Evolutionary conservation across 2,888 invertebrate species (phyloP).

Genomic region (Xylophagus ater): DNA sequence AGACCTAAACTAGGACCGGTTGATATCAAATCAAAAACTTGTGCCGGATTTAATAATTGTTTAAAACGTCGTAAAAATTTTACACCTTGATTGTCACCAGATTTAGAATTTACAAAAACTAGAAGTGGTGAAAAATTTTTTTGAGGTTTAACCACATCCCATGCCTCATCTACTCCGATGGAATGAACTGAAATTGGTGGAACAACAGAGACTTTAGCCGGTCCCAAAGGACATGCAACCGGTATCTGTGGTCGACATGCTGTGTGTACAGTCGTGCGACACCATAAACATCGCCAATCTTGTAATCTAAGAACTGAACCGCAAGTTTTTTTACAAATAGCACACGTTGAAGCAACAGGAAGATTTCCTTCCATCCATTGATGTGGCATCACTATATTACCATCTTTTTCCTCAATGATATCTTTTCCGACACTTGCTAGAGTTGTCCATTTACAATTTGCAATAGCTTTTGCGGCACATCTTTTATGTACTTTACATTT

Average conservation of each 20-base stretch:
- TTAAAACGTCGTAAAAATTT: conserved; percentile 91
- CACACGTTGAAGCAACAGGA: conserved; percentile 87
- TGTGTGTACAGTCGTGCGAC: conserved; percentile 83
- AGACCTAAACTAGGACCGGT: conserved; percentile 75
- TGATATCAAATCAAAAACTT: conserved; percentile 92
- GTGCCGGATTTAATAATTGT: conserved; percentile 91
- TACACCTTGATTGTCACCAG: conserved; percentile 95
- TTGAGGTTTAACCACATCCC: conserved; percentile 69
- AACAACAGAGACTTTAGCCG: conserved; percentile 81
- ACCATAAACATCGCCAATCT: conserved; percentile 97
- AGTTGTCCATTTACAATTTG: conserved; percentile 97
- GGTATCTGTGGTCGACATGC: conserved; percentile 72
- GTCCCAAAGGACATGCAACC: conserved; percentile 75
- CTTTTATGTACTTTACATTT: conserved; percentile 95
- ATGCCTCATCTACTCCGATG: conserved; percentile 80
- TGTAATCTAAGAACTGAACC: conserved; percentile 89
- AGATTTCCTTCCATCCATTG: conserved; percentile 98
- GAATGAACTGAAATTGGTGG: conserved; percentile 89
- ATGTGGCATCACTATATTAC: conserved; percentile 89
- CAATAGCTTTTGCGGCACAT: conserved; percentile 84
- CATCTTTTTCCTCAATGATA: conserved; percentile 84
- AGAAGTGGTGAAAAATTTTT: conserved; percentile 60
- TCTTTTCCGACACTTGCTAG: conserved; percentile 90
- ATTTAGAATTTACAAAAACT: conserved; percentile 96
- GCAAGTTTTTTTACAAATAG: conserved; percentile 89